Evolutionary conservation across 2,797 vertebrate genomes (phyloP), one percentile per base, ranked within the genome.

Genomic region (Parauchenoglanis punctatus): DNA sequence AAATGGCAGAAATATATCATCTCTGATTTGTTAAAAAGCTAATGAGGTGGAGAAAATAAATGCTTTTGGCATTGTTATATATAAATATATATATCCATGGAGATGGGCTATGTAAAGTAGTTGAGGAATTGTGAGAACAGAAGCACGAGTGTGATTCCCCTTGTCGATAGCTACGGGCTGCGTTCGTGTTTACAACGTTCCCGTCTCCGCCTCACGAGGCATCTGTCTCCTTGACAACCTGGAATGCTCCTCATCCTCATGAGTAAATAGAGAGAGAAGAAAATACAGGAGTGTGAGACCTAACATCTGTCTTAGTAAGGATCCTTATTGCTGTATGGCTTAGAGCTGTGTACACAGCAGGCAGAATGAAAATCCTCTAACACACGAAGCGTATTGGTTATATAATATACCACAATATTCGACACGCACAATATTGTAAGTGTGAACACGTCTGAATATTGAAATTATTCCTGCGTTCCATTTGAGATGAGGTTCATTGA

Each of bases 141-240:
- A 17, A 28, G 52, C 1, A 35, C 4, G 56, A 49, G 49, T 59
- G 56, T 23, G 76, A 75, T 68, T 73, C 35, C 46, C 73, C 72
- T 56, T 56, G 83, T 58, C 52, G 31, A 65, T 65, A 12, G 65
- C 70, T 87, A 44, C 18, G 46, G 52, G 72, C 77, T 44, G 56
- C 54, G 49, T 35, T 56, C 28, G 20, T 68, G 49, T 86, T 35
- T 76, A n/a, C 52, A 68, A 54, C 49, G 2, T 84, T 85, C 85
- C 35, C 61, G 58, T 76, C 81, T 80, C 25, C 11, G 23, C 59
- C 70, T 87, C 72, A 61, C 13, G 31, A 85, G 89, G 61, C 65
- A 72, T 61, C 78, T 76, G 82, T 89, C 72, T 89, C 86, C 88
- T 86, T 89, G 87, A 83, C 89, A 87, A 88, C 87, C 68, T 68